Evolutionary conservation across 2,113 vertebrate genomes (phyloP), one percentile per base, ranked within the genome.

Genomic region (Raja brachyura): DNA sequence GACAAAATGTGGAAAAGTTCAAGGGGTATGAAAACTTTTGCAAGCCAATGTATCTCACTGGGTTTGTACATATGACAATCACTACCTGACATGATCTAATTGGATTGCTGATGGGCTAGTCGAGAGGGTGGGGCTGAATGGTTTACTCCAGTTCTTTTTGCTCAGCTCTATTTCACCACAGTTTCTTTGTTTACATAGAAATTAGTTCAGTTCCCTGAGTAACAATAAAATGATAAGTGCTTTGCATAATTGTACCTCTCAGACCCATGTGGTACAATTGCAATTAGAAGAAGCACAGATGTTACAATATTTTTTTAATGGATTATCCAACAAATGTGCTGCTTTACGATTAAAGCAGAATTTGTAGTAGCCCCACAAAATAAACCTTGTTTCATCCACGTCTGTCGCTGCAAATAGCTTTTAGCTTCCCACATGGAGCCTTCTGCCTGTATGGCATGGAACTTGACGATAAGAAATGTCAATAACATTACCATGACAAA

Each of bases 171-270:
- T 73, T 73, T 22, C 18, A 73, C 18, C 18, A 22, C 2, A 20
- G 18, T 73, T 88, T 66, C 81, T 88, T 88, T 88, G 59, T 63
- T 88, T 88, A 31, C 28, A 18, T 63, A 63, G 59, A 63, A 86
- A 86, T 86, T 61, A 61, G 81, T 88, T 88, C n/a, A 61, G 54
- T 85, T 83, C 79, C 56, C 83, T 31, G 83, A 16, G 28, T n/a
- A 66, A 63, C 83, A 63, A 16, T 88, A 63, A 88, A 88, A 88
- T 59, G 13, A 63, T 63, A 66, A 77, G 14, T 33, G 83, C 28
- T 33, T 88, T 88, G 61, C n/a, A 33, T 61, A 88, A 31, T 77
- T 88, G 16, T 66, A 61, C 59, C n/a, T 88, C 25, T 63, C 59
- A 18, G 59, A 66, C 28, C 61, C 83, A 63, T 63, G 28, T 88